Evolutionary conservation across 2,113 vertebrate species (phyloP).

Genomic region (Leptosomus discolor): DNA sequence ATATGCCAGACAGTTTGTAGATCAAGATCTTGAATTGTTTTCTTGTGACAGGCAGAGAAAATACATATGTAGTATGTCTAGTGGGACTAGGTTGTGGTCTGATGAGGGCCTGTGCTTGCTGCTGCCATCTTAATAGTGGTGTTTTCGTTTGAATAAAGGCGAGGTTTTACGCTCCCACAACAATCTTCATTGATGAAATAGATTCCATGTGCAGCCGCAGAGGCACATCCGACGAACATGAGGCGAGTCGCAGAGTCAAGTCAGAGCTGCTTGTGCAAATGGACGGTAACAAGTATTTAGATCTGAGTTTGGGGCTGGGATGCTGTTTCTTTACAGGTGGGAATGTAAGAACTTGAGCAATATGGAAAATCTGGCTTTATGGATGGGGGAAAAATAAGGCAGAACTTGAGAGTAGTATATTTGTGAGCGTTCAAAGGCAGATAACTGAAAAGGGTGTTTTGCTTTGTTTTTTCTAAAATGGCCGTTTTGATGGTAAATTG

Average conservation of each 20-base stretch:
- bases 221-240: constrained; percentile 81
- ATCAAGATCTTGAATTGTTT: not conserved
- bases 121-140: not conserved
- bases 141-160: constrained; percentile 71
- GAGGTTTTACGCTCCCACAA: constrained; percentile 81
- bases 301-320: not conserved
- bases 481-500: not conserved
- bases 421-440: not conserved
- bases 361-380: not conserved
- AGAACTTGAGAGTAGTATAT: not conserved
- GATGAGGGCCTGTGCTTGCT: not conserved
- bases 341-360: not conserved
- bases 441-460: not conserved
- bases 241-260: constrained; percentile 84
- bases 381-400: not conserved
- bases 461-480: not conserved
- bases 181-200: constrained; percentile 85
- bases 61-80: not conserved
- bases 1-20: not conserved
- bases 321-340: not conserved
- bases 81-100: not conserved
- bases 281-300: constrained; percentile 75
- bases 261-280: constrained; percentile 84
- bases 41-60: not conserved
- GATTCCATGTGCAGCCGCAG: constrained; percentile 84